Evolutionary conservation across 1,140 invertebrate genomes (phyloP).

Genomic region (Pemphigus obesinymphae): DNA sequence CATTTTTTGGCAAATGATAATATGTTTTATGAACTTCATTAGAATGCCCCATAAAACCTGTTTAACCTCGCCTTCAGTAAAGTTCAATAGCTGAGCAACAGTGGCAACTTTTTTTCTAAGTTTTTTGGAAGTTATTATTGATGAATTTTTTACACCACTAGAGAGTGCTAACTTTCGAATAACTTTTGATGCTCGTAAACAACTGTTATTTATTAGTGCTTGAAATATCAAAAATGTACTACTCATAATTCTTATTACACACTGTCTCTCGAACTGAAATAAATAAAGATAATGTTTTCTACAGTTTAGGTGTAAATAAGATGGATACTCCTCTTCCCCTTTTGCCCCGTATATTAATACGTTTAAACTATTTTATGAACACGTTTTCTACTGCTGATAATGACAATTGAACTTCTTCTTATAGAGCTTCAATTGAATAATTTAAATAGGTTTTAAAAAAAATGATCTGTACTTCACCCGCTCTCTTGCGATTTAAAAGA

Average conservation of each 20-base stretch:
- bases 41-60: neutral
- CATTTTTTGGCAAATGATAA: neutral
- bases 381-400: neutral
- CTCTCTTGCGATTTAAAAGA: neutral
- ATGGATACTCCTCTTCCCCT: neutral
- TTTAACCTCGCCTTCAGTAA: neutral
- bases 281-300: neutral
- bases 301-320: neutral
- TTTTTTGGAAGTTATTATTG: neutral
- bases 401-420: neutral
- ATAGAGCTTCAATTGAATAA: neutral
- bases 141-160: neutral
- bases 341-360: neutral
- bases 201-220: neutral
- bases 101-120: neutral
- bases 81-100: neutral
- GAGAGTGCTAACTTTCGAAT: neutral
- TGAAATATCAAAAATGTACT: neutral
- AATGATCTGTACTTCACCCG: neutral
- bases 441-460: neutral
- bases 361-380: neutral
- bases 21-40: neutral
- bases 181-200: neutral
- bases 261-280: neutral
- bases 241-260: neutral